Base-by-base conservation (phyloP, 1,140 invertebrate species). In the Oscheius sp. region DNA sequence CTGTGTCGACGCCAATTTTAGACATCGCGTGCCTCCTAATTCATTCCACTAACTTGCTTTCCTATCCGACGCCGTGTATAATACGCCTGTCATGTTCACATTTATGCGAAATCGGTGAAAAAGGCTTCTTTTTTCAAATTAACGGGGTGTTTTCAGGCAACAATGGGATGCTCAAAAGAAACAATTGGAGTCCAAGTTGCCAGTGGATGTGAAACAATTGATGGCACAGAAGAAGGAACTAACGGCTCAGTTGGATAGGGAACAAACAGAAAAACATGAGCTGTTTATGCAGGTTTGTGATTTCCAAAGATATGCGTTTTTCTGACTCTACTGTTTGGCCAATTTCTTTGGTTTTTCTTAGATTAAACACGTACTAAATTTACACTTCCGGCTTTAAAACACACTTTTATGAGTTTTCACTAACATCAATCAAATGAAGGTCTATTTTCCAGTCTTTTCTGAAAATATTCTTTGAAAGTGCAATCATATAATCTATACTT, bases 241-340 rank as follows among this genome's bases (percentile, higher is more conserved):
- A 31, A 73, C 76, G 29, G 64, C 45, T 28, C 76, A 77, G 52
- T 62, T 77, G 32, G 74, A 77, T 42, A 65, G 76, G 49, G 76
- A 77, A 49, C 76, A 77, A 49, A 77, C 34, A 36, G 76, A 77
- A 38, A 77, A 77, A 68, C 76, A 77, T 26, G 76, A 77, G 55
- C 68, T 77, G 15, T 77, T 77, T 38, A 71, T 77, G 74, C 75
- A 76, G 75, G 75, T 76, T 52, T 10, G 23, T 58, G 18, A 49
- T 26, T 55, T 46, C 38, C 2, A 1, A n/a, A 29, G 35, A 29
- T 64, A 18, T 20, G 35, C 2, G 29, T 3, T 63, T 31, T 64
- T 23, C 35, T n/a, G 38, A n/a, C n/a, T n/a, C 29, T 31, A 64
- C 23, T 10, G 4, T 31, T 7, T 31, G 3, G 10, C 18, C 61